Base-by-base conservation (phyloP, 2,888 invertebrate genomes). In the Agonopterix alstromeriana region DNA sequence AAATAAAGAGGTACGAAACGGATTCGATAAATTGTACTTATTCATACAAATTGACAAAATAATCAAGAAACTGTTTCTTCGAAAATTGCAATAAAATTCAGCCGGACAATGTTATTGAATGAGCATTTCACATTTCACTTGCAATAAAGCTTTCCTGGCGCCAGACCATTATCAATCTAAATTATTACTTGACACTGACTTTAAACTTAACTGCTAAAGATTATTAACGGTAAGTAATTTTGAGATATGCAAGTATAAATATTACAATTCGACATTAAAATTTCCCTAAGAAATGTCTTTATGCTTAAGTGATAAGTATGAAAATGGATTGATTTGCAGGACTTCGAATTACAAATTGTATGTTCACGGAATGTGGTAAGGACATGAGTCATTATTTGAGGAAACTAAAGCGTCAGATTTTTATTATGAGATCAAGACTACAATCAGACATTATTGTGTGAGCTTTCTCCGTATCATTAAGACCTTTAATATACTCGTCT, bases 191-290 rank as follows among this genome's bases (percentile, higher is more conserved):
- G 48, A 45, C 47, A 45, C 47, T 36, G 44, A 38, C 14, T 35
- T 43, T 17, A 48, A 35, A 35, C 40, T 48, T 50, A 38, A 45
- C 14, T 45, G 48, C 36, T 38, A 36, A 48, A 51, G 40, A 42
- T 46, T 44, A 10, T 52, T 52, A 52, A 52, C 51, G 51, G 49
- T 44, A 44, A n/a, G 47, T 47, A 51, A 47, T 38, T 9, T 38
- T 38, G 38, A 38, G 38, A 48, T 46, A 48, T 47, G 47, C 42
- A 45, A 38, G 11, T 46, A 17, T 46, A 43, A n/a, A n/a, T 35
- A n/a, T 42, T 11, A 45, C 36, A 27, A 27, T 27, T 27, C 5
- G 5, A 27, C 3, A 3, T 27, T 27, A 27, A 27, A 27, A 27
- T 27, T 7, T 27, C 27, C 2, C 3, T 27, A 27, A 27, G 5